A percentile compares a stretch with the other conserved stretches of the same genome.
phyloP scores from a whole-genome alignment of 2,113 vertebrate species.

The Notarius quadriscutis region DNA sequence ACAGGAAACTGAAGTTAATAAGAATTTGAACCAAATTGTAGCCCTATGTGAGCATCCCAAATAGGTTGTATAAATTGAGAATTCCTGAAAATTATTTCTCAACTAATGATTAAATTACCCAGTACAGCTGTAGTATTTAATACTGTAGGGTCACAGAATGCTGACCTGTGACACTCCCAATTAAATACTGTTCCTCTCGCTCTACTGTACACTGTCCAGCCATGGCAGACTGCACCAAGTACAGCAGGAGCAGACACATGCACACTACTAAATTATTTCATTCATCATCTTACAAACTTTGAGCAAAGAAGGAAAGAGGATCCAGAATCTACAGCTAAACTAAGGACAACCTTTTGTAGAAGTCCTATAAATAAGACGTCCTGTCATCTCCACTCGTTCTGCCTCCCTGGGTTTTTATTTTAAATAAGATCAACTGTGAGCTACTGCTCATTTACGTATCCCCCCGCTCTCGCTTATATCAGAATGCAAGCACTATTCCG shows the following conservation, averaged over 20 bases:
- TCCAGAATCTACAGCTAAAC: not conserved
- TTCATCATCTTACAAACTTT: not conserved
- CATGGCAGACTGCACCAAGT: conserved; percentile 29
- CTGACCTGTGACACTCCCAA: conserved; percentile 76
- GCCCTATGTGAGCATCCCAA: not conserved
- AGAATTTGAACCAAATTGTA: not conserved
- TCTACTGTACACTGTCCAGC: conserved; percentile 57
- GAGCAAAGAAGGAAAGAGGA: not conserved
- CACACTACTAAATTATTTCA: not conserved
- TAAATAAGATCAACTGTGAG: no score
- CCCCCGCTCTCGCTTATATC: no score
- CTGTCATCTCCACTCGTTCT: not conserved
- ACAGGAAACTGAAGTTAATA: no score
- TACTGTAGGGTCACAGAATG: conserved; percentile 62
- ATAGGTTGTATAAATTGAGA: not conserved
- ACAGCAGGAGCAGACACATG: not conserved
- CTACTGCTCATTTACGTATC: no score
- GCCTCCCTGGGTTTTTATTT: no score
- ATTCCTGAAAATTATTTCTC: not conserved
- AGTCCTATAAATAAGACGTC: not conserved
- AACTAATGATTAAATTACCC: not conserved
- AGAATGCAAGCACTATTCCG: no score
- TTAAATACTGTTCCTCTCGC: conserved; percentile 77
- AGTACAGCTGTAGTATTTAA: conserved; percentile 62
- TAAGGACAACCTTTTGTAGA: not conserved